Base-by-base conservation (phyloP, 2,113 vertebrate genomes). In the Salvelinus sp. region DNA sequence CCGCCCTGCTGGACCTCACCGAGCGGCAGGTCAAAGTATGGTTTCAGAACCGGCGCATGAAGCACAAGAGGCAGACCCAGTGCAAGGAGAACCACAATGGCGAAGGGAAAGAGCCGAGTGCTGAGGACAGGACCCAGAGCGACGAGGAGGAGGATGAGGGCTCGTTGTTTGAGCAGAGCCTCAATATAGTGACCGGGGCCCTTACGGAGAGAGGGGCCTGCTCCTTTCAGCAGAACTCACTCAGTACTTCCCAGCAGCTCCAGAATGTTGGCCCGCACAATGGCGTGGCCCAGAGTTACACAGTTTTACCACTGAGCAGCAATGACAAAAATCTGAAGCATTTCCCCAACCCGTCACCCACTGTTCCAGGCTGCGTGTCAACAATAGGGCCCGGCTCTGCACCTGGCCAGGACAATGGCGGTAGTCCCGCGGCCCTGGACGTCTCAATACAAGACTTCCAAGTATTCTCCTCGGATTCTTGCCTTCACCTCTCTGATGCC, bases 251-350 rank as follows among this genome's bases (percentile, higher is more conserved):
- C 70, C 96, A 96, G 92, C 96, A 95, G 92, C 93, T 95, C 28
- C 96, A 96, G 86, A 94, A 91, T 81, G 91, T 83, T 93, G 63
- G 93, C 93, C 80, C 93, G 87, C 95, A 96, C 94, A 97, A 97
- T 97, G 94, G 96, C 82, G 96, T 96, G 85, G 90, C 95, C 83
- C 92, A 93, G 89, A 94, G 91, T 93, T 96, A 97, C 84, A 93
- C 97, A 79, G 94, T 95, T 87, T 96, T 96, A 81, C 94, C 96
- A 92, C 92, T 98, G 92, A 94, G 93, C 90, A 98, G 96, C 95
- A 97, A 96, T 97, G 98, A 99, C 94, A 99, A 98, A 97, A 97
- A 99, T 97, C 93, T 96, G 90, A 99, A 98, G 98, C 97, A 98
- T 98, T 98, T 98, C 90, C 95, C 96, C 92, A 96, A 96, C 88